These are phyloP conservation scores for Myanophis thanlyinensis DNA, from an alignment of 2,113 vertebrate species.

Conservation along the genomic window DNA sequence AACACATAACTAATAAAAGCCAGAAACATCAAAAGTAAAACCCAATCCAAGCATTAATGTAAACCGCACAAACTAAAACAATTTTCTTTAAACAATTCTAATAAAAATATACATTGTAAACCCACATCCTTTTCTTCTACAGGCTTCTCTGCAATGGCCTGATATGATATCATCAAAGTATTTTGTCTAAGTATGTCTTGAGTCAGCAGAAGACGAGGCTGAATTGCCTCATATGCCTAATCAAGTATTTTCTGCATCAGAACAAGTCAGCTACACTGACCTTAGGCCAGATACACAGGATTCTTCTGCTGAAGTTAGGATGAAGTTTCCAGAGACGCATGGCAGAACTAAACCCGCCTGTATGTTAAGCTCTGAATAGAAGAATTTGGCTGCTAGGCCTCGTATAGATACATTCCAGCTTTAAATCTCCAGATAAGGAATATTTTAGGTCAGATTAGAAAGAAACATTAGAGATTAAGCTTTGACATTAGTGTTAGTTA, in stretches of 20 bases:
- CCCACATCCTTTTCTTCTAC: not conserved
- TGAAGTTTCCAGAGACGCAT: not conserved
- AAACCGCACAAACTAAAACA: not conserved
- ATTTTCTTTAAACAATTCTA: not conserved
- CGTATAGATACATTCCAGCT: not conserved
- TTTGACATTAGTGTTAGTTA: not conserved
- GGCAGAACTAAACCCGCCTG: not conserved
- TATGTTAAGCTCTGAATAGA: not conserved
- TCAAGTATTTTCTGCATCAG: not conserved
- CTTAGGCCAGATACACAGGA: not conserved
- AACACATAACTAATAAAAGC: not conserved
- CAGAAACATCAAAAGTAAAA: not conserved
- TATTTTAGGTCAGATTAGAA: accelerated
- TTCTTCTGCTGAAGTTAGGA: not conserved
- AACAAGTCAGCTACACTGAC: not conserved
- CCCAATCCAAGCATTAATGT: not conserved
- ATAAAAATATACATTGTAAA: not conserved
- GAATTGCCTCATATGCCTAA: not conserved
- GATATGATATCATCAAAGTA: not conserved
- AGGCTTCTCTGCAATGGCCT: not conserved
- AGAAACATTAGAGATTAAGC: not conserved
- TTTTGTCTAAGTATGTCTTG: constrained; percentile 11
- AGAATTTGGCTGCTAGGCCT: not conserved
- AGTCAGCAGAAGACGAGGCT: not conserved
- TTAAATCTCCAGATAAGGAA: not conserved